Evolutionary conservation across 1,140 invertebrate genomes (phyloP).

Genomic region (Protaetia brevitarsis): DNA sequence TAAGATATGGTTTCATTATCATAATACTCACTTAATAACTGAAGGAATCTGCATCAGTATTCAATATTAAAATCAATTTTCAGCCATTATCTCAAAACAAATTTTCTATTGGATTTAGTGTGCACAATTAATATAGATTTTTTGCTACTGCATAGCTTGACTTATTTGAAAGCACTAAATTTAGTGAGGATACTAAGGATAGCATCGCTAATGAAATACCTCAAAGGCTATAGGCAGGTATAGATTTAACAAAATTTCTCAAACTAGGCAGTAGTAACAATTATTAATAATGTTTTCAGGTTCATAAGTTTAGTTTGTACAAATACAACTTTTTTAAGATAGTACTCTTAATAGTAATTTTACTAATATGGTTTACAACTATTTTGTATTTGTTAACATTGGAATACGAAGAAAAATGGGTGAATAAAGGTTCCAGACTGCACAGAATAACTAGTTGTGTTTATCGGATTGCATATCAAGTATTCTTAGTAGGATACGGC

Average conservation of each 20-base stretch:
- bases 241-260: neutral
- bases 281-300: neutral
- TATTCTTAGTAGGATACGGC: slow-evolving; percentile 13
- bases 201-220: neutral
- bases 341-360: neutral
- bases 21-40: no score
- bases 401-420: neutral
- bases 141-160: neutral
- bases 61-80: neutral
- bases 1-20: no score
- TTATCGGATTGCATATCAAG: slow-evolving; percentile 8
- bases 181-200: slow-evolving; percentile 9
- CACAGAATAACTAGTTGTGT: neutral
- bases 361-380: neutral
- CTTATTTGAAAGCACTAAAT: neutral
- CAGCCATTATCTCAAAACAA: slow-evolving; percentile 6
- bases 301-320: neutral
- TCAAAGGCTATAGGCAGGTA: neutral
- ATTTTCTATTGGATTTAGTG: neutral
- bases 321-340: slow-evolving; percentile 7
- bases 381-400: neutral
- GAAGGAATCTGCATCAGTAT: no score
- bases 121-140: neutral
- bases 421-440: neutral
- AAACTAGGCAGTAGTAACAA: no score